Evolutionary conservation across 2,113 vertebrate species (phyloP).

Genomic region (Microcebus ravelobensis): DNA sequence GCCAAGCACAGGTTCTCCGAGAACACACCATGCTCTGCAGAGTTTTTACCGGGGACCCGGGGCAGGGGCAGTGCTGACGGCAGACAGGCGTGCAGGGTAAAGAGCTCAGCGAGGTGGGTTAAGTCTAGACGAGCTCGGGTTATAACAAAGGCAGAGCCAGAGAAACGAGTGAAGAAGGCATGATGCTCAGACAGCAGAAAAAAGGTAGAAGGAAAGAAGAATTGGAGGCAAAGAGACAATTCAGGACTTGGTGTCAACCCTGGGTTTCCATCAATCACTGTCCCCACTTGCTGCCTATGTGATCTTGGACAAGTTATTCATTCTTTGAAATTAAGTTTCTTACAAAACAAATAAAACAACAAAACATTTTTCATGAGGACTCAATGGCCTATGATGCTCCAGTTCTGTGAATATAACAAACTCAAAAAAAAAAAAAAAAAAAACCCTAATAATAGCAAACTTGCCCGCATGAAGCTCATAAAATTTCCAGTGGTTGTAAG

Average conservation of each 20-base stretch:
- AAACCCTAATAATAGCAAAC: background rate
- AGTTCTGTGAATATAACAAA: background rate
- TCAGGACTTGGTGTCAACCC: accelerated
- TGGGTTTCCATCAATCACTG: background rate
- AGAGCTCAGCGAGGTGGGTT: accelerated
- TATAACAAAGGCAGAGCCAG: background rate
- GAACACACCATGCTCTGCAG: accelerated
- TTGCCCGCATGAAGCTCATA: background rate
- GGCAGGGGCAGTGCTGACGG: accelerated
- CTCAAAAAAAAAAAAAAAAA: too few relatives aligned
- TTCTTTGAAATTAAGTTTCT: background rate
- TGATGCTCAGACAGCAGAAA: too few relatives aligned
- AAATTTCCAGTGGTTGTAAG: background rate
- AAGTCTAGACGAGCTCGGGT: background rate
- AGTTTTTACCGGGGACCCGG: accelerated
- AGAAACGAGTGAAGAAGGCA: background rate
- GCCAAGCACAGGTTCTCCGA: background rate
- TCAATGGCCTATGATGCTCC: background rate
- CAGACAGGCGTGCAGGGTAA: too few relatives aligned
- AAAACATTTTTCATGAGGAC: background rate
- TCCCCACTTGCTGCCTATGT: too few relatives aligned
- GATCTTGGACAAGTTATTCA: too few relatives aligned
- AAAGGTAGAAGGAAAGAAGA: background rate
- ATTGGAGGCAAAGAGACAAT: background rate
- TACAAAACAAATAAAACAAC: background rate